phyloP scores from a whole-genome alignment of 2,888 invertebrate species.

The Mesochorus sp. region DNA sequence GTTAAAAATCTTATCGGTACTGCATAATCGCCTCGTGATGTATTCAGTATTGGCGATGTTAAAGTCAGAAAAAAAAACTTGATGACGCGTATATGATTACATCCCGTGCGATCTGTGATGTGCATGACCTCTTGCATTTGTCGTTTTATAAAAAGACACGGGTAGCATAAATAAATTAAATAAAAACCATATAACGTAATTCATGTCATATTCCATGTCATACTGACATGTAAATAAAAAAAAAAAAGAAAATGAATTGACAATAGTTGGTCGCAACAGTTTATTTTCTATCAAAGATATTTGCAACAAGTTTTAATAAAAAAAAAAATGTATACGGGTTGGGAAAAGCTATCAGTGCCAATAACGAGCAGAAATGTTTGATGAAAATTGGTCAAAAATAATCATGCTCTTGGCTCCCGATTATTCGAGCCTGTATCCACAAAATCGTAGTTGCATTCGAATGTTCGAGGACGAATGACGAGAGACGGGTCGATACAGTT shows the following conservation, averaged over 20 bases:
- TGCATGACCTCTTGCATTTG: not conserved
- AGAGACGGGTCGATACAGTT: slow-evolving; percentile 45
- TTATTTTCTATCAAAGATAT: no score
- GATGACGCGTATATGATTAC: slow-evolving; percentile 25
- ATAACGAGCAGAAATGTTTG: not conserved
- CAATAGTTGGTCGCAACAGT: no score
- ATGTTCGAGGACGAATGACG: slow-evolving; percentile 16
- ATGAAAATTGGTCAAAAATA: not conserved
- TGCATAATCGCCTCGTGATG: slow-evolving; percentile 42
- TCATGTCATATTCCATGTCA: no score
- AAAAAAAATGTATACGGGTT: no score
- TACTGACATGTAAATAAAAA: no score
- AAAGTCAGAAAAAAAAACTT: not conserved
- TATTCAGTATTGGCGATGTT: slow-evolving; percentile 26
- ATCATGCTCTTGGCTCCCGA: not conserved
- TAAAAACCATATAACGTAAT: no score
- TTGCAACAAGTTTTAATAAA: no score
- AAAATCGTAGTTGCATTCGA: slow-evolving; percentile 38
- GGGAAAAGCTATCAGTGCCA: no score
- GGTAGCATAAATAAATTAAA: not conserved
- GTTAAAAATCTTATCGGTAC: not conserved
- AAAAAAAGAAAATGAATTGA: no score
- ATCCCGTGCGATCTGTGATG: slow-evolving; percentile 16
- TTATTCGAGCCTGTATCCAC: slow-evolving; percentile 14
- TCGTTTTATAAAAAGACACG: slow-evolving; percentile 1